These are phyloP conservation scores for Stictocephala bisonia DNA, from an alignment of 2,888 invertebrate genomes.

Conservation along the genomic window DNA sequence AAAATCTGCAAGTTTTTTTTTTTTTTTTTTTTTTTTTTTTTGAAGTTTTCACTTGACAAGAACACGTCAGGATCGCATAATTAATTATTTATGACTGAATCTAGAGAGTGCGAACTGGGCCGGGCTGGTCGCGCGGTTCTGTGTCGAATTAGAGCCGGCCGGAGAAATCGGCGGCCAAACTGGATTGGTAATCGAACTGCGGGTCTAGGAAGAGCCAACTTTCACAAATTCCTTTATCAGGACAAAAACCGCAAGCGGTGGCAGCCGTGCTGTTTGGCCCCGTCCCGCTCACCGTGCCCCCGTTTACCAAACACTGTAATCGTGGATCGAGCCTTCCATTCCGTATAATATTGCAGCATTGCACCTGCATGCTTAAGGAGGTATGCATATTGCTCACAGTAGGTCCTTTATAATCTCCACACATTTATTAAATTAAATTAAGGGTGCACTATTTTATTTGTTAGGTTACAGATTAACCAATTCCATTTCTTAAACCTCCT, in stretches of 20 bases:
- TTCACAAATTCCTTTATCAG: slow-evolving; percentile 40
- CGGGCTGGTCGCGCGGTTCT: background rate
- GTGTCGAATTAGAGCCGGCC: slow-evolving; percentile 20
- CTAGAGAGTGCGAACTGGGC: background rate
- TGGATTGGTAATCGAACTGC: slow-evolving; percentile 27
- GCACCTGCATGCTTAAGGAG: too few relatives aligned
- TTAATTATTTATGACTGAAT: too few relatives aligned
- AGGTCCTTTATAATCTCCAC: too few relatives aligned
- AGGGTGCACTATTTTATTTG: too few relatives aligned
- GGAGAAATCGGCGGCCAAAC: slow-evolving; percentile 31
- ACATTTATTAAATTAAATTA: too few relatives aligned
- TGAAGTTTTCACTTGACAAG: too few relatives aligned
- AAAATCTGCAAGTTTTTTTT: too few relatives aligned
- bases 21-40: too few relatives aligned
- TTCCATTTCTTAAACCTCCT: too few relatives aligned
- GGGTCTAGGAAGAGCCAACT: slow-evolving; percentile 39
- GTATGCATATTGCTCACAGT: too few relatives aligned
- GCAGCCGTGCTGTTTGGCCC: slow-evolving; percentile 14
- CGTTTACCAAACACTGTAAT: slow-evolving; percentile 21
- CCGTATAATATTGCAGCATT: background rate
- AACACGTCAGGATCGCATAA: too few relatives aligned
- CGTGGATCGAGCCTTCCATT: background rate
- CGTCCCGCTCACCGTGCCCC: slow-evolving; percentile 11
- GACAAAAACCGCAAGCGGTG: slow-evolving; percentile 30
- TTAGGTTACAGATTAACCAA: too few relatives aligned